A percentile compares a stretch with the other conserved stretches of the same genome.
Conservation (phyloP, 1,140 invertebrate genomes). For the Dreissena polymorpha region DNA sequence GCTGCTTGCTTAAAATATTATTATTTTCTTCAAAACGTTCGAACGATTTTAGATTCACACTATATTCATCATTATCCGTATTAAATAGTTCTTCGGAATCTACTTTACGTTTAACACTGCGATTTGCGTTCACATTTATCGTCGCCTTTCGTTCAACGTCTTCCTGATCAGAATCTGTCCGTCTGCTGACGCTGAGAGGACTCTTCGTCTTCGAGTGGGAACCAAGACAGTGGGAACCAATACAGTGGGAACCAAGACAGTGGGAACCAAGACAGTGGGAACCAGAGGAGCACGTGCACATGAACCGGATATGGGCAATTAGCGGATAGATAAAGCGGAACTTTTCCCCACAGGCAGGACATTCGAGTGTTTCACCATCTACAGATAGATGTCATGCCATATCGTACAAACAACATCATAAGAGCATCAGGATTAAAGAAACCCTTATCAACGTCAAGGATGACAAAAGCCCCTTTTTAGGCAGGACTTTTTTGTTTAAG, state of each 20-base stretch:
- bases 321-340: constrained; percentile 73
- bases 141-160: background rate
- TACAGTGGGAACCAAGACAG: background rate
- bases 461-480: too few species aligned
- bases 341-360: constrained; percentile 71
- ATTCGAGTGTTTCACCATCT: constrained; percentile 57
- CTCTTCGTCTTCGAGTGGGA: background rate
- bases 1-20: background rate
- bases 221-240: too few species aligned
- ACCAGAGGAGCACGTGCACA: constrained; percentile 56
- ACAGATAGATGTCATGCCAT: background rate
- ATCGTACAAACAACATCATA: background rate
- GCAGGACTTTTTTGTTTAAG: too few species aligned
- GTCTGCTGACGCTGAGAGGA: background rate
- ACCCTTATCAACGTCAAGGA: too few species aligned
- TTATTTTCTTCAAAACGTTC: background rate
- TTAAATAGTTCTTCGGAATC: background rate
- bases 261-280: background rate
- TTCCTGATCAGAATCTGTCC: background rate
- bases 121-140: too few species aligned
- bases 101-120: constrained; percentile 4
- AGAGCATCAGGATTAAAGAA: too few species aligned
- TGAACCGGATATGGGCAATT: constrained; percentile 75
- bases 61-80: too few species aligned
- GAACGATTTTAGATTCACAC: background rate